A percentile compares a stretch with the other conserved stretches of the same genome.
Conservation (phyloP, 2,888 invertebrate genomes). For the Physocephala rufipes region DNA sequence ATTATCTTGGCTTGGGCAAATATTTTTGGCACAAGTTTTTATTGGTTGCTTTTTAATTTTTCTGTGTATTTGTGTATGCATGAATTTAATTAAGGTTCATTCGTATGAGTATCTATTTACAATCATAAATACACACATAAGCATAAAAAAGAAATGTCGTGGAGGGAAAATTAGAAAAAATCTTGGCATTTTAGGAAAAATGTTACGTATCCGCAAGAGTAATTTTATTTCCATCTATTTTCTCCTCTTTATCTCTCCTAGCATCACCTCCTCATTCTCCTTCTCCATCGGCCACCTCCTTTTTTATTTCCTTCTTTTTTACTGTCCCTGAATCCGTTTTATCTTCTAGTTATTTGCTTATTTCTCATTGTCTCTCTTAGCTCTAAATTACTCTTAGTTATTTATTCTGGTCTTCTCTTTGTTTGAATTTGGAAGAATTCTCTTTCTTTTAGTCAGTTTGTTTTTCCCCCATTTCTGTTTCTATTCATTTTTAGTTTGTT, state of each 20-base stretch:
- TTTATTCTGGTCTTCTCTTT: too few relatives aligned
- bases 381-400: too few relatives aligned
- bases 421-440: too few relatives aligned
- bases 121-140: constrained; percentile 10
- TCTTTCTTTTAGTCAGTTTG: too few relatives aligned
- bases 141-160: constrained; percentile 18
- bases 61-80: background rate
- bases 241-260: background rate
- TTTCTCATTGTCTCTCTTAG: background rate
- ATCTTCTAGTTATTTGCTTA: background rate
- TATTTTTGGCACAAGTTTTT: constrained; percentile 22
- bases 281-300: constrained; percentile 14
- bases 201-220: constrained; percentile 49
- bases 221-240: constrained; percentile 31
- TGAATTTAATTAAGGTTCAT: background rate
- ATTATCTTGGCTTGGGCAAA: background rate
- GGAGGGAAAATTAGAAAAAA: constrained; percentile 37
- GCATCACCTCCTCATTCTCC: constrained; percentile 35
- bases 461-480: too few relatives aligned
- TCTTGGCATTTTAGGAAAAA: constrained; percentile 39
- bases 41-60: background rate
- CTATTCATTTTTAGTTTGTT: too few relatives aligned
- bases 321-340: background rate
- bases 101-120: background rate
- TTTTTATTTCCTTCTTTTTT: background rate